Evolutionary conservation across 2,113 vertebrate species (phyloP).

Genomic region (Tachycineta bicolor): DNA sequence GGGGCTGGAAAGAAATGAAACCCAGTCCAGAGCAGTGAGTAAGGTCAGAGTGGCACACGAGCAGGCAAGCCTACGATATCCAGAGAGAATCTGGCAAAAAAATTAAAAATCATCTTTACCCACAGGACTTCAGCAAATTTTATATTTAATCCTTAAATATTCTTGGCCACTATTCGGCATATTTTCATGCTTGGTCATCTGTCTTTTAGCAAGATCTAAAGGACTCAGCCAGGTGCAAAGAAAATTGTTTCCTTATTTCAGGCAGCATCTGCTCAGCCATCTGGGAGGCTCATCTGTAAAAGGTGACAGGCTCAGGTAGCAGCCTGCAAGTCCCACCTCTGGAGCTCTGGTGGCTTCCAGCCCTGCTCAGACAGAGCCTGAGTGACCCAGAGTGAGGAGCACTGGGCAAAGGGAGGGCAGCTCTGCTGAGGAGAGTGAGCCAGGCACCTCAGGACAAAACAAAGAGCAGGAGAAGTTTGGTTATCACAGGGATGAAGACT

Average conservation of each 20-base stretch:
- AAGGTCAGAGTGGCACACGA: neutral
- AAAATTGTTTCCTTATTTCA: conserved; percentile 45
- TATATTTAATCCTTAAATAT: conserved; percentile 32
- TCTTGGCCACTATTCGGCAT: neutral
- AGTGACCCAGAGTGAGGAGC: neutral
- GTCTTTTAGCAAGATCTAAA: conserved; percentile 10
- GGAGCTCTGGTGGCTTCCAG: neutral
- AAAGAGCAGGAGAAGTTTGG: neutral
- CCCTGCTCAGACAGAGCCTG: neutral
- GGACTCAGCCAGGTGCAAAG: conserved; percentile 25
- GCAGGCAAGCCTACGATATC: neutral
- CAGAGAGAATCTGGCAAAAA: neutral
- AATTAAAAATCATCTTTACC: neutral
- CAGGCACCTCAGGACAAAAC: neutral
- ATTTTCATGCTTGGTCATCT: conserved; percentile 48
- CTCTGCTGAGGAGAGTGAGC: neutral
- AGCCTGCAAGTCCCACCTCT: neutral
- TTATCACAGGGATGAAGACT: neutral
- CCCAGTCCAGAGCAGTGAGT: neutral
- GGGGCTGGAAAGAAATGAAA: neutral
- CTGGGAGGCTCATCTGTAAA: conserved; percentile 5
- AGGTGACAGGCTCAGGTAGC: conserved; percentile 28
- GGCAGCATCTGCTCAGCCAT: conserved; percentile 27
- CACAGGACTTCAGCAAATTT: neutral
- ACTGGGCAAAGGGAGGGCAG: neutral